A percentile compares a stretch with the other conserved stretches of the same genome.
These are phyloP conservation scores for Anticlea derivata DNA, from an alignment of 2,888 invertebrate species.

Conservation along the genomic window DNA sequence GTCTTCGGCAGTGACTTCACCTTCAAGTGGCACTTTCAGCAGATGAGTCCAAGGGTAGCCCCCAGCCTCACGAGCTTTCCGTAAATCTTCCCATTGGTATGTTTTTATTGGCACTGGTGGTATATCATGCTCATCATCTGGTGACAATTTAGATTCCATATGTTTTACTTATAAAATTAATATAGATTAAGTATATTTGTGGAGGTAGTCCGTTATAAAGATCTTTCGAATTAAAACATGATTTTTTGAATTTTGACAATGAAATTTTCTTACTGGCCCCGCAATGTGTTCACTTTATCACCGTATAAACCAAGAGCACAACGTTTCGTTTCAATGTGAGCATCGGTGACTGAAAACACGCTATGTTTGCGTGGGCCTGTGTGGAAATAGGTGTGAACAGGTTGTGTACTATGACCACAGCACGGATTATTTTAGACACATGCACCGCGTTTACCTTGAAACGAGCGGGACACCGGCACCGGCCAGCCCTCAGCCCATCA, in stretches of 20 bases:
- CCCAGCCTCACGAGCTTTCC: conserved; percentile 87
- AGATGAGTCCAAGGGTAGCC: conserved; percentile 93
- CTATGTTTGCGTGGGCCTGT: conserved; percentile 79
- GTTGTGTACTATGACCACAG: conserved; percentile 75
- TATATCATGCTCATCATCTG: conserved; percentile 75
- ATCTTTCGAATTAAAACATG: conserved; percentile 14
- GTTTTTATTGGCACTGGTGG: conserved; percentile 90
- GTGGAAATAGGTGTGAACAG: conserved; percentile 82
- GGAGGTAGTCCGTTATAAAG: conserved; percentile 17
- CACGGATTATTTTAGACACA: conserved; percentile 69
- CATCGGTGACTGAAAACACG: conserved; percentile 78
- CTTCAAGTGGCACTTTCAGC: conserved; percentile 85
- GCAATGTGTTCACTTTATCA: conserved; percentile 66
- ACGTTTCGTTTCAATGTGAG: conserved; percentile 78
- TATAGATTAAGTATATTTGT: conserved; percentile 20
- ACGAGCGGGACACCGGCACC: conserved; percentile 55
- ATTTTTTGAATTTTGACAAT: conserved; percentile 30
- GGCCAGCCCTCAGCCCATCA: conserved; percentile 55
- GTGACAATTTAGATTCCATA: conserved; percentile 82
- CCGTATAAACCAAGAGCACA: conserved; percentile 78
- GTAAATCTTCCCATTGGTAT: conserved; percentile 92
- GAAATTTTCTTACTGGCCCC: conserved; percentile 59
- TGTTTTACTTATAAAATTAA: conserved; percentile 62
- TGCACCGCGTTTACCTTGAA: conserved; percentile 75
- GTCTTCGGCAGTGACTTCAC: conserved; percentile 78